Conservation (phyloP, 2,888 invertebrate species). For the Drosophila meridionalis region DNA sequence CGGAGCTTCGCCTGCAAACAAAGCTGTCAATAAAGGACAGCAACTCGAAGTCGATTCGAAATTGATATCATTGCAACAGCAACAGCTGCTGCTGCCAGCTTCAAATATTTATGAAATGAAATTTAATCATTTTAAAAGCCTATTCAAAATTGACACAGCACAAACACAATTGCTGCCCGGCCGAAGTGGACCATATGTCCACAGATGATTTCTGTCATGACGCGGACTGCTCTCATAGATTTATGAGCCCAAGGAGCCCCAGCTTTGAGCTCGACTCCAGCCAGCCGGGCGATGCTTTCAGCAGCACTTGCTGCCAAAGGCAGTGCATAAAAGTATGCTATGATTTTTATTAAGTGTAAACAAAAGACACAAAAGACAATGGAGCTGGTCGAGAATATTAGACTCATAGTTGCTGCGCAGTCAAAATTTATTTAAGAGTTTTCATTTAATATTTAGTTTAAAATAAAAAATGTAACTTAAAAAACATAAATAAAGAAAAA, state of each 20-base stretch:
- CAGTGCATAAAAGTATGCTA: slow-evolving; percentile 9
- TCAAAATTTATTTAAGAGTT: no score
- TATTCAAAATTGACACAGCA: slow-evolving; percentile 63
- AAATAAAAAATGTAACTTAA: no score
- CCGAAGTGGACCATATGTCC: slow-evolving; percentile 15
- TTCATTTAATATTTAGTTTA: no score
- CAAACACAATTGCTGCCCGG: slow-evolving; percentile 57
- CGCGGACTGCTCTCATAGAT: neutral
- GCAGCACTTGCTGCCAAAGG: slow-evolving; percentile 11
- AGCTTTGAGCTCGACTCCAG: neutral
- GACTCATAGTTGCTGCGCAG: neutral
- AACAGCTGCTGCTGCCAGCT: slow-evolving; percentile 19
- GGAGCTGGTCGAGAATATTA: no score
- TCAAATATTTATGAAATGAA: slow-evolving; percentile 64
- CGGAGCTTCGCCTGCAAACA: slow-evolving; percentile 6
- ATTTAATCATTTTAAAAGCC: slow-evolving; percentile 78
- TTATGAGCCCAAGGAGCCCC: slow-evolving; percentile 8
- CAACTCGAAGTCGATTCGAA: slow-evolving; percentile 43
- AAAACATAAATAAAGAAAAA: no score
- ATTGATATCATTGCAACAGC: slow-evolving; percentile 47
- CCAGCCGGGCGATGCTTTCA: neutral
- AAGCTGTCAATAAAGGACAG: slow-evolving; percentile 39
- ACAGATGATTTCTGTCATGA: slow-evolving; percentile 6
- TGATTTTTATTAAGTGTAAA: slow-evolving; percentile 8
- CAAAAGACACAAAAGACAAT: neutral